These are phyloP conservation scores for Siniperca chuatsi DNA, from an alignment of 2,113 vertebrate species.

Conservation along the genomic window DNA sequence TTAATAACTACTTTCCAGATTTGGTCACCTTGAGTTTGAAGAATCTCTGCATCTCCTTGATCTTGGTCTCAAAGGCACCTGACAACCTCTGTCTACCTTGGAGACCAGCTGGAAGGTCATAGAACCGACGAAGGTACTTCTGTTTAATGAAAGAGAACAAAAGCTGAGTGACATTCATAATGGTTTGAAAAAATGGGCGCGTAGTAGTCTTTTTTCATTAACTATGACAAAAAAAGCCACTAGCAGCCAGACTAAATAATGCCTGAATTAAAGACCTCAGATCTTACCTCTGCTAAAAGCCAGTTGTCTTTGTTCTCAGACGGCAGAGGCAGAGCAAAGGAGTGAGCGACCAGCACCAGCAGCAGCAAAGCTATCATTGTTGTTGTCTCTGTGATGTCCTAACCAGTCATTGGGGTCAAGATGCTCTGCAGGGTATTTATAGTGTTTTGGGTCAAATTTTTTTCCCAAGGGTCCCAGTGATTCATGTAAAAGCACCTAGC, in stretches of 20 bases:
- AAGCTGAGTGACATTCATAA: neutral
- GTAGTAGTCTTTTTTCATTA: neutral
- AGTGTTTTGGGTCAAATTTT: constrained; percentile 20
- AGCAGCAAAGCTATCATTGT: constrained; percentile 69
- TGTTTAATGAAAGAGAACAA: constrained; percentile 43
- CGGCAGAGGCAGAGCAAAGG: constrained; percentile 60
- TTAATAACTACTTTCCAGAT: neutral
- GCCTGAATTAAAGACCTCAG: neutral
- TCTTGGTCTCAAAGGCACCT: constrained; percentile 56
- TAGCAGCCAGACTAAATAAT: neutral
- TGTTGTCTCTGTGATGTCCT: constrained; percentile 54
- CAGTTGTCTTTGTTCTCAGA: constrained; percentile 46
- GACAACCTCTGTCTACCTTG: constrained; percentile 38
- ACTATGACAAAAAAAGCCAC: neutral
- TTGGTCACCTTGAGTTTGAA: constrained; percentile 71
- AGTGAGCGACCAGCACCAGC: constrained; percentile 52
- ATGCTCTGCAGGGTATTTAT: constrained; percentile 71
- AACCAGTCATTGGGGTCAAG: constrained; percentile 39
- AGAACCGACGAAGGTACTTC: constrained; percentile 80
- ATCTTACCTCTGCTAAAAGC: constrained; percentile 77
- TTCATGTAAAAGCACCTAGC: constrained; percentile 82
- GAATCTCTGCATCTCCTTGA: constrained; percentile 81
- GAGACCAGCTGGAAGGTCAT: constrained; percentile 72
- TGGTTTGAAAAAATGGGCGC: rapidly evolving
- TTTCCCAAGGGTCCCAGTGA: constrained; percentile 63